Evolutionary conservation across 1,140 invertebrate genomes (phyloP).

Genomic region (Drosophila kepulauana): DNA sequence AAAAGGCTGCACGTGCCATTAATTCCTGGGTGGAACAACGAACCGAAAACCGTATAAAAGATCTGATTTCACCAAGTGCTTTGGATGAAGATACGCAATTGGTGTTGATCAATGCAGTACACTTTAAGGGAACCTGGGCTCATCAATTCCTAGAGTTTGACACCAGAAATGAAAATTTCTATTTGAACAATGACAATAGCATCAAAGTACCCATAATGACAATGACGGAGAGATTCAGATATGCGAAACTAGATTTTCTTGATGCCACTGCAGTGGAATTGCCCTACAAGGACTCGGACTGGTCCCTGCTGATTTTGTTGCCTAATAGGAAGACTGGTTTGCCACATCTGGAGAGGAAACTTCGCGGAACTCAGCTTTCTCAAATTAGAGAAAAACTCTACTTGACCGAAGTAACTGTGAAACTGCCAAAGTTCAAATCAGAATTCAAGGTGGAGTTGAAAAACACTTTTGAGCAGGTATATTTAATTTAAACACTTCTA

Average conservation of each 20-base stretch:
- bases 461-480: constrained; percentile 86
- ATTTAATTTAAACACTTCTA: not conserved
- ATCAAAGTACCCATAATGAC: constrained; percentile 86
- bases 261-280: constrained; percentile 71
- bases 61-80: constrained; percentile 85
- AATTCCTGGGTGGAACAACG: constrained; percentile 87
- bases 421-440: constrained; percentile 88
- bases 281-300: constrained; percentile 40
- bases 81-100: constrained; percentile 81
- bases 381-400: constrained; percentile 71
- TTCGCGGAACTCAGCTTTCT: constrained; percentile 77
- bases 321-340: constrained; percentile 67
- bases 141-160: constrained; percentile 57
- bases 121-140: constrained; percentile 86
- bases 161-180: constrained; percentile 57
- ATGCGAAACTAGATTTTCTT: constrained; percentile 59
- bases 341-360: constrained; percentile 85
- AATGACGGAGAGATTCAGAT: constrained; percentile 72
- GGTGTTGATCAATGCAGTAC: constrained; percentile 89
- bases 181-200: constrained; percentile 51
- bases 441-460: constrained; percentile 86
- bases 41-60: constrained; percentile 87
- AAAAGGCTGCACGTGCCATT: constrained; percentile 84
- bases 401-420: constrained; percentile 85
- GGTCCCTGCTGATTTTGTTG: too few species aligned